Percentiles rank a stretch among this genome's conserved stretches.
Conservation (phyloP, 2,113 vertebrate genomes). For the Peromyscus polionotus region DNA sequence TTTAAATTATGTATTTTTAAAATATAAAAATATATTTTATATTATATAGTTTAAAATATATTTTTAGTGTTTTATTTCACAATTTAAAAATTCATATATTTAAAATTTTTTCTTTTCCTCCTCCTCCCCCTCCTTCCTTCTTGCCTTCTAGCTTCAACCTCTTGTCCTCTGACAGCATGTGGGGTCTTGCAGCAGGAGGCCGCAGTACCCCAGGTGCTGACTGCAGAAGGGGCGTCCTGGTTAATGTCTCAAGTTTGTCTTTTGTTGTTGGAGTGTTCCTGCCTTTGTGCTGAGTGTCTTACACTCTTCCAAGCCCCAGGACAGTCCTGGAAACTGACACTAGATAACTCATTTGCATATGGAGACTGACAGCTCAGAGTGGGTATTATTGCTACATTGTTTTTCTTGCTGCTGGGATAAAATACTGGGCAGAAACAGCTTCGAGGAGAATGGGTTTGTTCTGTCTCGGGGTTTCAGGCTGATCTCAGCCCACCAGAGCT, state of each 20-base stretch:
- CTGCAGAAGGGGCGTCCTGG: not conserved
- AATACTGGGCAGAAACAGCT: not conserved
- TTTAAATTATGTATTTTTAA: not conserved
- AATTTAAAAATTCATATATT: not conserved
- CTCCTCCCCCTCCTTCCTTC: not conserved
- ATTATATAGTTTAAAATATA: not conserved
- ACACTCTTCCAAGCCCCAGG: not conserved
- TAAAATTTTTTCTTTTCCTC: not conserved
- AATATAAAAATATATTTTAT: not conserved
- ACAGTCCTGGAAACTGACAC: not conserved
- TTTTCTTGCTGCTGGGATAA: not conserved
- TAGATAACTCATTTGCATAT: constrained; percentile 1
- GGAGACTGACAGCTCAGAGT: not conserved
- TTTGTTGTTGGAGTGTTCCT: not conserved
- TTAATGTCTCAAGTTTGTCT: not conserved
- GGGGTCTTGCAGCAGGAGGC: not conserved
- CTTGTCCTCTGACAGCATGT: not conserved
- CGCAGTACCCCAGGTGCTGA: not conserved
- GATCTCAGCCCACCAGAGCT: not conserved
- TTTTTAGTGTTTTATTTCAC: not conserved
- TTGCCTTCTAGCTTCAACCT: not conserved
- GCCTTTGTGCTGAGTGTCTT: not conserved
- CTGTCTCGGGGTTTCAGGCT: not conserved
- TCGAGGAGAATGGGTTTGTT: not conserved
- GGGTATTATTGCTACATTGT: not conserved